Percentiles rank a stretch among this genome's conserved stretches.
Evolutionary conservation across 1,140 invertebrate species (phyloP).

Genomic region (Atopsyche davidsoni): DNA sequence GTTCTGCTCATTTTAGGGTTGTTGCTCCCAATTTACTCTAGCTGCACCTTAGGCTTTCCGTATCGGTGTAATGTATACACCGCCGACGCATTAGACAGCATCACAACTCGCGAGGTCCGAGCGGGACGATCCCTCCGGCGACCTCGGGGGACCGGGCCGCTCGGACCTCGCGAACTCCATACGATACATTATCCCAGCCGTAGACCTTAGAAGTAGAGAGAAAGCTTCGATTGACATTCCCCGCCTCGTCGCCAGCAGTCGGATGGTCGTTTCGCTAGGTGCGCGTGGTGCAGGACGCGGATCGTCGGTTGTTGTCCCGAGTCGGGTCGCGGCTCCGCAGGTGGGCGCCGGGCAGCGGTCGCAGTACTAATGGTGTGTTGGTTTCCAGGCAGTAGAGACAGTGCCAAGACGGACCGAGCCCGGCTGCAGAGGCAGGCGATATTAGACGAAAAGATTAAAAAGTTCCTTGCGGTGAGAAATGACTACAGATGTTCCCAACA

Average conservation of each 20-base stretch:
- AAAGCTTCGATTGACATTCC: background rate
- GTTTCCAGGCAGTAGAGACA: constrained; percentile 47
- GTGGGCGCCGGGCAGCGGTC: no score
- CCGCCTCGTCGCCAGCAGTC: no score
- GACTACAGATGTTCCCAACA: no score
- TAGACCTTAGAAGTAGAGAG: background rate
- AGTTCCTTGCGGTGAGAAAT: constrained; percentile 82
- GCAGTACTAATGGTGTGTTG: constrained; percentile 8
- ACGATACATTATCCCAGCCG: background rate
- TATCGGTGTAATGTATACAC: constrained; percentile 12
- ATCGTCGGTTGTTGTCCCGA: no score
- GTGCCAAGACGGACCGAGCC: constrained; percentile 56
- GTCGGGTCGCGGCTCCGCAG: no score
- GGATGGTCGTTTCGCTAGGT: background rate
- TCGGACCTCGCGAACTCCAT: background rate
- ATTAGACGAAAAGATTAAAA: constrained; percentile 90
- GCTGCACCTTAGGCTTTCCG: constrained; percentile 19
- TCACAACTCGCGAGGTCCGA: no score
- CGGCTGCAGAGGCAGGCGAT: constrained; percentile 73
- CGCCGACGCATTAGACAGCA: constrained; percentile 4
- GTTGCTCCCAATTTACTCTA: constrained; percentile 39
- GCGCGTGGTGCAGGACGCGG: no score
- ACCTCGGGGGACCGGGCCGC: no score
- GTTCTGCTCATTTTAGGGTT: constrained; percentile 31
- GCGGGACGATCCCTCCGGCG: no score